Conservation (phyloP, 2,888 invertebrate species). For the Rhingia rostrata region DNA sequence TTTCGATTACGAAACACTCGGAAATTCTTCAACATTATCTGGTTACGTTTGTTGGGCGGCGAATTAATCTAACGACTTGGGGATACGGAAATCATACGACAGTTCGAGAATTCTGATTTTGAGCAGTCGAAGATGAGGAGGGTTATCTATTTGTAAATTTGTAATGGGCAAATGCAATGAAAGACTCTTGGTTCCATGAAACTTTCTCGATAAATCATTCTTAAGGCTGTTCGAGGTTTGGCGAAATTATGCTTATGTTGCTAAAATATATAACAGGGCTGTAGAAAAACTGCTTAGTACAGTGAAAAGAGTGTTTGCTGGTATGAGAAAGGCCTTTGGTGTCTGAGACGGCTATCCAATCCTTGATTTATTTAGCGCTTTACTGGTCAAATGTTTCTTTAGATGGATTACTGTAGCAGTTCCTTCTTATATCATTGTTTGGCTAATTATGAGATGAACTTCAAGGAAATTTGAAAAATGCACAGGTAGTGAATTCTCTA, state of each 20-base stretch:
- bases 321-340: too few relatives aligned
- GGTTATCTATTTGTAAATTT: conserved; percentile 1
- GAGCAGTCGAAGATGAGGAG: not conserved
- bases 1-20: conserved; percentile 13
- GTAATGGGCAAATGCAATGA: not conserved
- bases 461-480: too few relatives aligned
- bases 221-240: not conserved
- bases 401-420: too few relatives aligned
- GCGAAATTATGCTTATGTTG: not conserved
- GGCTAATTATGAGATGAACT: too few relatives aligned
- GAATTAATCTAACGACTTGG: conserved; percentile 31
- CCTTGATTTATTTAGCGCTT: too few relatives aligned
- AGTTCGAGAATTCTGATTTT: conserved; percentile 9
- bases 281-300: conserved; percentile 1
- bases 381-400: too few relatives aligned
- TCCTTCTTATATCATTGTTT: too few relatives aligned
- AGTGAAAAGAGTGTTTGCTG: too few relatives aligned
- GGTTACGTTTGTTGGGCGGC: conserved; percentile 9
- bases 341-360: too few relatives aligned
- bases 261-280: not conserved
- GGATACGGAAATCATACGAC: conserved; percentile 41
- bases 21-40: conserved; percentile 13
- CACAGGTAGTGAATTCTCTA: too few relatives aligned
- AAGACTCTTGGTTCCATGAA: conserved; percentile 29
- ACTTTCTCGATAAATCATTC: conserved; percentile 31